Conservation (phyloP, 1,140 invertebrate genomes). For the Papilio glaucus region DNA sequence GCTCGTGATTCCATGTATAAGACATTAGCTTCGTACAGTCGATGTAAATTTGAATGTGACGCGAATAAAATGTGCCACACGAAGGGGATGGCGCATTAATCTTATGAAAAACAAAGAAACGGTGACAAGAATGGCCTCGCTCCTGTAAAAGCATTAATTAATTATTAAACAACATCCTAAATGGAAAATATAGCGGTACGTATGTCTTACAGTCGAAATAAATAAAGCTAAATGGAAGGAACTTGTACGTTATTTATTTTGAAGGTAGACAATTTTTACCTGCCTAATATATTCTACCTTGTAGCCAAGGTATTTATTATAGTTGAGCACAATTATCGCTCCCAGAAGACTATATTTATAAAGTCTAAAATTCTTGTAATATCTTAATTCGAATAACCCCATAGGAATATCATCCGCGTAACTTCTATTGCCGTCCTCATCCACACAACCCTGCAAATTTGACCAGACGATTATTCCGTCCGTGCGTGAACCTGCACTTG, state of each 20-base stretch:
- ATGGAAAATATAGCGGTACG: not conserved
- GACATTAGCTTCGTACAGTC: not conserved
- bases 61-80: not conserved
- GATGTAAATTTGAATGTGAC: not conserved
- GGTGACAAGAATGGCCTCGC: conserved; percentile 12
- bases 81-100: not conserved
- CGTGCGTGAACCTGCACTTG: too few relatives aligned
- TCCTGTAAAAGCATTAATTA: conserved; percentile 8
- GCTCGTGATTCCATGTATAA: not conserved
- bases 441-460: too few relatives aligned
- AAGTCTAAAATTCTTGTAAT: too few relatives aligned
- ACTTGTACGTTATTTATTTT: not conserved
- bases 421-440: too few relatives aligned
- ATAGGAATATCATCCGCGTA: too few relatives aligned
- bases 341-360: too few relatives aligned
- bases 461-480: too few relatives aligned
- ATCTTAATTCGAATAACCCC: too few relatives aligned
- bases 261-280: not conserved
- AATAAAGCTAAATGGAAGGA: not conserved
- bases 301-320: too few relatives aligned
- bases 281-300: too few relatives aligned
- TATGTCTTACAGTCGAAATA: not conserved
- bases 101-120: conserved; percentile 10
- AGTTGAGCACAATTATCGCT: too few relatives aligned
- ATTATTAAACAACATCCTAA: conserved; percentile 13